Conservation (phyloP, 2,797 vertebrate genomes). For the Sebastes reedi region DNA sequence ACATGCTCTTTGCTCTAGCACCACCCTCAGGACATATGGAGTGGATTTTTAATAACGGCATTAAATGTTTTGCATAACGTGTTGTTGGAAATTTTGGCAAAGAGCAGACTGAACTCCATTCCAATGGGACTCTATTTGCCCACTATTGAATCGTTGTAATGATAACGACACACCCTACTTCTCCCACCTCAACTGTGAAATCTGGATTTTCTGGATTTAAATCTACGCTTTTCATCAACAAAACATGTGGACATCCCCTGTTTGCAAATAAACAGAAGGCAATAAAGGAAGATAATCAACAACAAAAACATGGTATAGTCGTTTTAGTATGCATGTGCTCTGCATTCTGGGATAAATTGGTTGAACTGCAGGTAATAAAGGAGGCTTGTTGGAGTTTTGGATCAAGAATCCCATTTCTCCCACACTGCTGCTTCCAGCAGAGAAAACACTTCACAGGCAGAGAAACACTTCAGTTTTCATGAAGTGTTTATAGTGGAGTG, state of each 20-base stretch:
- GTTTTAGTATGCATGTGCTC: not conserved
- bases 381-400: not conserved
- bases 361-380: conserved; percentile 1
- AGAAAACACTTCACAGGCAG: conserved; percentile 14
- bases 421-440: not conserved
- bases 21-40: not conserved
- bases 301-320: not conserved
- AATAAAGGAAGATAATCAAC: not conserved
- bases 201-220: not conserved
- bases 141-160: not conserved
- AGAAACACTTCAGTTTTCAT: conserved; percentile 28
- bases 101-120: not conserved
- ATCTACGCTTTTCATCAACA: not conserved
- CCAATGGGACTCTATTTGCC: not conserved
- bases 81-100: not conserved
- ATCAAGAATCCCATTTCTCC: conserved; percentile 5
- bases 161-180: not conserved
- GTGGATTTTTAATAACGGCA: not conserved
- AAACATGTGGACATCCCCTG: not conserved
- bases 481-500: conserved; percentile 7
- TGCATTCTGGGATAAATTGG: not conserved
- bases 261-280: not conserved
- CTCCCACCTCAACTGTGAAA: not conserved
- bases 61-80: not conserved
- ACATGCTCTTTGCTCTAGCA: not conserved